phyloP scores from a whole-genome alignment of 2,113 vertebrate species.

The Colaptes auratus region DNA sequence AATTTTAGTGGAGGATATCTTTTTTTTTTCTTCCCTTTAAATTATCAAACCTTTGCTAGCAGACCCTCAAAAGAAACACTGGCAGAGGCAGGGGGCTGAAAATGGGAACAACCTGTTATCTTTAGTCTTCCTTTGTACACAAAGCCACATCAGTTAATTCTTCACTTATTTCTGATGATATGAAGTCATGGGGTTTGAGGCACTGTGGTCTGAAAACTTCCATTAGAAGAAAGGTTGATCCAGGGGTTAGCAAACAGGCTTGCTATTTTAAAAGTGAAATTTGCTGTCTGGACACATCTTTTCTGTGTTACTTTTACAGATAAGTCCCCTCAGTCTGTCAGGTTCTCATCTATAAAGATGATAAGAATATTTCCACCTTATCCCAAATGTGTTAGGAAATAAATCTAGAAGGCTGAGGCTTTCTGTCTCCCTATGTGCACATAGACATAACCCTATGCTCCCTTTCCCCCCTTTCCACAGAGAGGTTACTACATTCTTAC shows the following conservation, averaged over 20 bases:
- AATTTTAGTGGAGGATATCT: background rate
- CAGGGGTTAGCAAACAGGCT: background rate
- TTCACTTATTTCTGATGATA: background rate
- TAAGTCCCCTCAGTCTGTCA: slow-evolving; percentile 9
- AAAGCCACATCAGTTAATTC: background rate
- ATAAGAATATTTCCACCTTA: slow-evolving; percentile 31
- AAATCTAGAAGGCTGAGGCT: slow-evolving; percentile 26
- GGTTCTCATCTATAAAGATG: slow-evolving; percentile 20
- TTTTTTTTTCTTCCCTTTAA: background rate
- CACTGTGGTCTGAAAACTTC: background rate
- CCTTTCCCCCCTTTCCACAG: background rate
- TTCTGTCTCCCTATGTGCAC: background rate
- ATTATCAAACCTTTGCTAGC: background rate
- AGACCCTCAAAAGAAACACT: background rate
- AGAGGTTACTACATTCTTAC: background rate
- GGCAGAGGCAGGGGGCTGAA: background rate
- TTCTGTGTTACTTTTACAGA: background rate
- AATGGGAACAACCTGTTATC: background rate
- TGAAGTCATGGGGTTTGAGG: background rate
- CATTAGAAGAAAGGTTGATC: background rate
- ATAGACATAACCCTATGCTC: background rate
- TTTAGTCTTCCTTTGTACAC: background rate
- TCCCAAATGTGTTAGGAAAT: slow-evolving; percentile 1
- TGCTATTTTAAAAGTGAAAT: slow-evolving; percentile 3
- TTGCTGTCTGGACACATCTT: background rate